Conservation (phyloP, 1,140 invertebrate genomes). For the Bathynomus jamesi region DNA sequence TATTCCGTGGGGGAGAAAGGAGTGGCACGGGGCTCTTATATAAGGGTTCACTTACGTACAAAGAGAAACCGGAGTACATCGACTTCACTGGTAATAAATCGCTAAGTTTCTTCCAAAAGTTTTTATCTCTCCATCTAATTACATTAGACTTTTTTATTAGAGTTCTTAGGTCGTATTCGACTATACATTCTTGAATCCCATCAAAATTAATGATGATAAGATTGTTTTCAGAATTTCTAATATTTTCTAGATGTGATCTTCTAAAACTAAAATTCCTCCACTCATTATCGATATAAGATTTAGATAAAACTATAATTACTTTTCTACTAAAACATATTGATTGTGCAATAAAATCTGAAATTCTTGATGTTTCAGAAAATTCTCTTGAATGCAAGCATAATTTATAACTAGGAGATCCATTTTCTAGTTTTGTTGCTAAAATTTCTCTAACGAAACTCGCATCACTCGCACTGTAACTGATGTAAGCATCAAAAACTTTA, state of each 20-base stretch:
- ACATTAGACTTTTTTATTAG: slow-evolving; percentile 88
- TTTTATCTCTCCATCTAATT: slow-evolving; percentile 79
- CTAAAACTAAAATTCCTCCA: slow-evolving; percentile 90
- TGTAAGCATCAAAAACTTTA: slow-evolving; percentile 88
- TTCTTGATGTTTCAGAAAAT: slow-evolving; percentile 53
- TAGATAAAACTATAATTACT: slow-evolving; percentile 82
- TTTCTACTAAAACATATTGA: slow-evolving; percentile 80
- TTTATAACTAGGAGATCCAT: slow-evolving; percentile 70
- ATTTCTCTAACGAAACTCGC: slow-evolving; percentile 63
- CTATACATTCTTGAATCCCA: slow-evolving; percentile 66
- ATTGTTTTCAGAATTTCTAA: slow-evolving; percentile 66
- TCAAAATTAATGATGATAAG: slow-evolving; percentile 77
- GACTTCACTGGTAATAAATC: slow-evolving; percentile 62
- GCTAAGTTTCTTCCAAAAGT: slow-evolving; percentile 86
- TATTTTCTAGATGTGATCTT: slow-evolving; percentile 80
- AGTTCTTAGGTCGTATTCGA: slow-evolving; percentile 79
- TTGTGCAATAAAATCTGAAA: slow-evolving; percentile 83
- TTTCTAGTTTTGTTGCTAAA: slow-evolving; percentile 65
- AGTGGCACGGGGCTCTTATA: slow-evolving; percentile 25
- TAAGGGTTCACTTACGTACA: slow-evolving; percentile 21
- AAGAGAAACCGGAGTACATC: slow-evolving; percentile 21
- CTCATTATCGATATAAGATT: slow-evolving; percentile 89
- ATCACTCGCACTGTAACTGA: slow-evolving; percentile 87
- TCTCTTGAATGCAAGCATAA: slow-evolving; percentile 86
- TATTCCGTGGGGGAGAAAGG: slow-evolving; percentile 9